A percentile compares a stretch with the other conserved stretches of the same genome.
Evolutionary conservation across 1,140 invertebrate species (phyloP).

Genomic region (Pogonognathellus flavescens): DNA sequence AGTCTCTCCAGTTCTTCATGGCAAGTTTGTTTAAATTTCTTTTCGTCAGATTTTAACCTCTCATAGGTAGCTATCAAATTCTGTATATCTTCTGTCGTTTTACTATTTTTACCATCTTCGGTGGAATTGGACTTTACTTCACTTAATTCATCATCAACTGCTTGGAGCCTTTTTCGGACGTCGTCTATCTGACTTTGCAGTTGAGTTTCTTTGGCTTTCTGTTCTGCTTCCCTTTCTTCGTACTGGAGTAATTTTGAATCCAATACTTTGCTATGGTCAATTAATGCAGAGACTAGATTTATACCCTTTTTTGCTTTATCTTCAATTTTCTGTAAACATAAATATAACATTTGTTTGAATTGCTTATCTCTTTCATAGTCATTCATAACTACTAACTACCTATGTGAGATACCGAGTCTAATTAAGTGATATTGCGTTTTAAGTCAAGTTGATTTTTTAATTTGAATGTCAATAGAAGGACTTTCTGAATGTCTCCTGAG

Average conservation of each 20-base stretch:
- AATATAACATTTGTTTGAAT: not conserved
- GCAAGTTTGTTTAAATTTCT: conserved; percentile 82
- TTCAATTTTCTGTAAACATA: not conserved
- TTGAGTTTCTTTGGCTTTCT: conserved; percentile 18
- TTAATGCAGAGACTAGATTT: conserved; percentile 56
- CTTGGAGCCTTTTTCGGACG: conserved; percentile 1
- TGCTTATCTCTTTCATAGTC: too few species aligned
- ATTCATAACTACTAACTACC: too few species aligned
- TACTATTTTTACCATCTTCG: not conserved
- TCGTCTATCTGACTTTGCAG: conserved; percentile 44
- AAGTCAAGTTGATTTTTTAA: too few species aligned
- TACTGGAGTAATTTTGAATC: conserved; percentile 49
- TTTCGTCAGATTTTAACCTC: conserved; percentile 80
- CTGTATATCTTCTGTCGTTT: conserved; percentile 40
- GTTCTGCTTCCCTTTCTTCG: conserved; percentile 41
- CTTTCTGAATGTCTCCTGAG: too few species aligned
- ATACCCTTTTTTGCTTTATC: not conserved
- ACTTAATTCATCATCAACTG: conserved; percentile 26
- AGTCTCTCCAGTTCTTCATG: conserved; percentile 76
- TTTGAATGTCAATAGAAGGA: too few species aligned
- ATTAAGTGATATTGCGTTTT: too few species aligned
- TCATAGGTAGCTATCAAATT: conserved; percentile 72
- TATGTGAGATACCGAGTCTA: too few species aligned
- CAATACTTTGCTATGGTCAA: conserved; percentile 60
- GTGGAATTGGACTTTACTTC: not conserved